These are phyloP conservation scores for Dasysyrphus albostriatus DNA, from an alignment of 2,888 invertebrate genomes.

Conservation along the genomic window DNA sequence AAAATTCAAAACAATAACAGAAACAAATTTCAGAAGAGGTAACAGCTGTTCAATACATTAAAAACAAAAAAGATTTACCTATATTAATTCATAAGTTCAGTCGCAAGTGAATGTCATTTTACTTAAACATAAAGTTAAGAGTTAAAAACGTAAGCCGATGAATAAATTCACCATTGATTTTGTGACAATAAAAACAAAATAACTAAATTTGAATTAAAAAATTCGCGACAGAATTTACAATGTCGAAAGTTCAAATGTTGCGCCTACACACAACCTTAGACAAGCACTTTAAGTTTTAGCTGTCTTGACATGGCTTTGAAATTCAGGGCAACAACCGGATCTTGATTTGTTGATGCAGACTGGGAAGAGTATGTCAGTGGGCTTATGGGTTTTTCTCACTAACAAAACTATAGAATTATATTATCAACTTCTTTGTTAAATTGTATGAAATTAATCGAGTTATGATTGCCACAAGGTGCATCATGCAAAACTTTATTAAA, in stretches of 20 bases:
- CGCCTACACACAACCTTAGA: background rate
- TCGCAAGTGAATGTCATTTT: background rate
- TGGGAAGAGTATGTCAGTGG: background rate
- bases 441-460: background rate
- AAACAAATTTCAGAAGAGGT: background rate
- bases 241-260: slow-evolving; percentile 1
- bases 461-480: background rate
- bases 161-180: background rate
- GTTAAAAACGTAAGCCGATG: background rate
- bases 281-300: background rate
- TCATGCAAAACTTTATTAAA: too few relatives aligned
- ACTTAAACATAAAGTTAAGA: background rate
- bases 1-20: background rate
- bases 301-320: slow-evolving; percentile 20
- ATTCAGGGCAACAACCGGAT: slow-evolving; percentile 54
- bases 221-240: background rate
- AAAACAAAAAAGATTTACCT: background rate
- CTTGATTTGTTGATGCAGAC: slow-evolving; percentile 6
- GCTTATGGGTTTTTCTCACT: background rate
- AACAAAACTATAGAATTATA: background rate
- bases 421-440: slow-evolving; percentile 2
- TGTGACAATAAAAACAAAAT: background rate
- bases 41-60: background rate
- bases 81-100: background rate
- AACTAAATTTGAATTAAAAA: background rate